A percentile compares a stretch with the other conserved stretches of the same genome.
phyloP scores from a whole-genome alignment of 2,888 invertebrate species.

The Pterostichus madidus region DNA sequence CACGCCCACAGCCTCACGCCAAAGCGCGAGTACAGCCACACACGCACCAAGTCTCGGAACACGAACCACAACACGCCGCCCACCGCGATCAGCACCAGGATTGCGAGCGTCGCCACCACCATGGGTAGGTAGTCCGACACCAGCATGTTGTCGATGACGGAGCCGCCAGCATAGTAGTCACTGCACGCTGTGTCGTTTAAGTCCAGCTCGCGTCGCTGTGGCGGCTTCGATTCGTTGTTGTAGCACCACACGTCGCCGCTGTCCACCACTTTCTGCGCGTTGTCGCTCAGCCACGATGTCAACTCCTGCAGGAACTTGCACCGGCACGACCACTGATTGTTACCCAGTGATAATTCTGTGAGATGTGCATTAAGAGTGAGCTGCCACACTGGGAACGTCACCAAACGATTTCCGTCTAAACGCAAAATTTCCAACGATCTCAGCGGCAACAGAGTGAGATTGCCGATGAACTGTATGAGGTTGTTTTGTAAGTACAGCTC shows the following conservation, averaged over 20 bases:
- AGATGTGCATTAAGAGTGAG: slow-evolving; percentile 84
- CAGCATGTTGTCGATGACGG: slow-evolving; percentile 90
- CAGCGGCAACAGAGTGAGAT: slow-evolving; percentile 88
- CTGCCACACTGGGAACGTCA: slow-evolving; percentile 89
- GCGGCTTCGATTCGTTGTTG: slow-evolving; percentile 86
- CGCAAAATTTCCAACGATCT: slow-evolving; percentile 89
- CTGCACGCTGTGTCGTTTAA: slow-evolving; percentile 92
- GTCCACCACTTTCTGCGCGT: slow-evolving; percentile 89
- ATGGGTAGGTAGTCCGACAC: slow-evolving; percentile 91
- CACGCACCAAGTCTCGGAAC: slow-evolving; percentile 90
- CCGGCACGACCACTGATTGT: slow-evolving; percentile 94
- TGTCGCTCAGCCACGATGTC: slow-evolving; percentile 90
- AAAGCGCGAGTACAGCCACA: slow-evolving; percentile 93
- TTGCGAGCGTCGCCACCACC: slow-evolving; percentile 88
- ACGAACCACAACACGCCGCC: slow-evolving; percentile 89
- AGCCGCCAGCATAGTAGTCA: slow-evolving; percentile 91
- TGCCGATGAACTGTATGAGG: slow-evolving; percentile 87
- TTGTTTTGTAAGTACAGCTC: slow-evolving; percentile 94
- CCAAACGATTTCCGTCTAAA: slow-evolving; percentile 91
- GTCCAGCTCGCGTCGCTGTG: slow-evolving; percentile 89
- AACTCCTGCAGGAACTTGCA: slow-evolving; percentile 93
- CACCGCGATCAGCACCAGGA: slow-evolving; percentile 88
- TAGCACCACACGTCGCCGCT: slow-evolving; percentile 90
- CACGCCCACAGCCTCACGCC: slow-evolving; percentile 89
- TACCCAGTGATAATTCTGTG: slow-evolving; percentile 87